Base-by-base conservation (phyloP, 2,797 vertebrate genomes). In the Cryptoprocta ferox region DNA sequence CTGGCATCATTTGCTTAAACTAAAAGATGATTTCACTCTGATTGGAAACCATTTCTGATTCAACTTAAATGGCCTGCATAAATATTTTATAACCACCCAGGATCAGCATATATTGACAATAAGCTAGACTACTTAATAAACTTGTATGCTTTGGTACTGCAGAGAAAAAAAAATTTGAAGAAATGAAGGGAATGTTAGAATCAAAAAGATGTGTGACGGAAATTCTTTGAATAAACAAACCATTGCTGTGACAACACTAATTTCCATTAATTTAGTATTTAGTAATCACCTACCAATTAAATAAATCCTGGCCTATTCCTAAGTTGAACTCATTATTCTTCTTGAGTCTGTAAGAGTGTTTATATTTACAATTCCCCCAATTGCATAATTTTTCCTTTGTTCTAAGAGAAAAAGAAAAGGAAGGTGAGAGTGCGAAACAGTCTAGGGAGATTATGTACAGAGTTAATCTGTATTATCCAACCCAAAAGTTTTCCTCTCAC, bases 11-110 rank as follows among this genome's bases (percentile, higher is more conserved):
- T 63, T 88, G 78, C 92, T 95, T 92, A 84, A 97, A 75, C 75
- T 79, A 53, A 85, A 83, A 39, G 42, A 98, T 96, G 89, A 97
- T 92, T 98, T 97, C 95, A 96, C 91, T 97, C 89, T 96, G 92
- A 97, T 75, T 97, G 32, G 30, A 93, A 96, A 75, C 80, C 83
- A 14, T 97, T 97, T 97, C 95, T 92, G 63, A 97, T 82, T 98
- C 98, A 89, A 95, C 98, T 98, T 98, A 85, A 89, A 98, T 98
- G 98, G 93, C 70, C 56, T 94, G 71, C 98, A 98, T 98, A 98
- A 98, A 98, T 97, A 97, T 97, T 98, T 98, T 97, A 98, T 96
- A 98, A 59, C 66, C 92, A 89, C 91, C 96, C 95, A 95, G 91
- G 70, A 98, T 78, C 89, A 96, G 87, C 96, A 92, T 92, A 98